Base-by-base conservation (phyloP, 2,797 vertebrate genomes). In the Lophotriccus pileatus region DNA sequence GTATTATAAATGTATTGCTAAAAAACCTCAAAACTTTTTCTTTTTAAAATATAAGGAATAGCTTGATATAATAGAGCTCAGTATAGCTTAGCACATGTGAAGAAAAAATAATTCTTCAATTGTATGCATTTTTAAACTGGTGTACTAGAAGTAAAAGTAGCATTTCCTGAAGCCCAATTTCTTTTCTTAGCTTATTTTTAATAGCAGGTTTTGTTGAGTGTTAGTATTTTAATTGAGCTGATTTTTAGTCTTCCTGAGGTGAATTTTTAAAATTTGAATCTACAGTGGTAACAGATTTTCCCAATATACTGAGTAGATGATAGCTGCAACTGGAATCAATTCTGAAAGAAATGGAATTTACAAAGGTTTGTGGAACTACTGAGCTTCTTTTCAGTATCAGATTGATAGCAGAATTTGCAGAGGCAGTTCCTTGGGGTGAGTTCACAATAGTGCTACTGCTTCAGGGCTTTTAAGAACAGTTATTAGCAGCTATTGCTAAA, bases 401-500 rank as follows among this genome's bases (percentile, higher is more conserved):
- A 95, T 91, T 80, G 91, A 83, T 53, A 72, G 77, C 73, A 74
- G 72, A 92, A 84, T 95, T 96, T 95, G 79, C 63, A 88, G 83
- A 86, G 82, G 39, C 56, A 63, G 46, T 74, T 92, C 53, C 59
- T 85, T 95, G 63, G 84, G 55, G 43, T 87, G 91, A 25, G 39
- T 93, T 96, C 77, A 64, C 84, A 87, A 72, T 84, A 74, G 43
- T 64, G 84, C 73, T 78, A 28, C 69, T 78, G 84, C 83, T 92
- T 94, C 62, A 93, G 78, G 69, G 89, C 78, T 96, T 92, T 94
- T 52, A 87, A 55, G 82, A 96, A 55, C 63, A 58, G 69, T 92
- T 94, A 52, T 83, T 91, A 95, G 76, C 53, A 66, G 52, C 70
- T 96, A 53, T 83, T 96, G 94, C 94, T 95, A 91, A 82, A 97